Evolutionary conservation across 53 echinoderm and acorn worm species (phyloP).

Genomic region (Patiria pectinifera): DNA sequence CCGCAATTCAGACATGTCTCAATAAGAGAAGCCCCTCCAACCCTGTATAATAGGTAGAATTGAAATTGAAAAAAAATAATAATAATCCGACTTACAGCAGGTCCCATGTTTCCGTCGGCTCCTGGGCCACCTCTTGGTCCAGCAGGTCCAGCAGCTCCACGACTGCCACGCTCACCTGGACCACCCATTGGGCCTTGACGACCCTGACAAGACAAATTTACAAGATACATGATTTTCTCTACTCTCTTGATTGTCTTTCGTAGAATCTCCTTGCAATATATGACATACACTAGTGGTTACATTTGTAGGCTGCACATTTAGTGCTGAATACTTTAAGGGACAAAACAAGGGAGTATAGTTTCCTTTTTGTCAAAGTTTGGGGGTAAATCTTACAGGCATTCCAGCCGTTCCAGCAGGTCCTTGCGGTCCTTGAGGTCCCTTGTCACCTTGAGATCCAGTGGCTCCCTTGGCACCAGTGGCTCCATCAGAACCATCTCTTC

Average conservation of each 20-base stretch:
- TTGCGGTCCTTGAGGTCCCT: conserved; percentile 39
- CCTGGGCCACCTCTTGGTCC: conserved; percentile 46
- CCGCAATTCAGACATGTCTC: too few relatives aligned
- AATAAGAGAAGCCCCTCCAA: too few relatives aligned
- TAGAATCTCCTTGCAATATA: neutral
- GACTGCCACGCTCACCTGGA: conserved; percentile 69
- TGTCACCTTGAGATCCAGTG: conserved; percentile 36
- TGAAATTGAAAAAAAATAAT: neutral
- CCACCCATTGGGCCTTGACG: conserved; percentile 46
- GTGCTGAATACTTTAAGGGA: too few relatives aligned
- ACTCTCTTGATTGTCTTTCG: too few relatives aligned
- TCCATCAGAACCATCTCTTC: conserved; percentile 51
- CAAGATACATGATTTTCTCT: neutral
- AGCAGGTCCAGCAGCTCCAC: conserved; percentile 65
- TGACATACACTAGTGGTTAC: too few relatives aligned
- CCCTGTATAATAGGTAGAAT: neutral
- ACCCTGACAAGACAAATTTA: conserved; percentile 28
- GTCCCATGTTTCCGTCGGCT: conserved; percentile 41
- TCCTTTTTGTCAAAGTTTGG: neutral
- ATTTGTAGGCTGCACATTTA: too few relatives aligned
- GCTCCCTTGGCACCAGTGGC: conserved; percentile 37
- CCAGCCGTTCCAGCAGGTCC: conserved; percentile 39
- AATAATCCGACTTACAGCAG: conserved; percentile 35
- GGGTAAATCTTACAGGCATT: conserved; percentile 9
- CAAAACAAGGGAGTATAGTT: too few relatives aligned